phyloP scores from a whole-genome alignment of 2,888 invertebrate genomes.

The Brachycybe producta region DNA sequence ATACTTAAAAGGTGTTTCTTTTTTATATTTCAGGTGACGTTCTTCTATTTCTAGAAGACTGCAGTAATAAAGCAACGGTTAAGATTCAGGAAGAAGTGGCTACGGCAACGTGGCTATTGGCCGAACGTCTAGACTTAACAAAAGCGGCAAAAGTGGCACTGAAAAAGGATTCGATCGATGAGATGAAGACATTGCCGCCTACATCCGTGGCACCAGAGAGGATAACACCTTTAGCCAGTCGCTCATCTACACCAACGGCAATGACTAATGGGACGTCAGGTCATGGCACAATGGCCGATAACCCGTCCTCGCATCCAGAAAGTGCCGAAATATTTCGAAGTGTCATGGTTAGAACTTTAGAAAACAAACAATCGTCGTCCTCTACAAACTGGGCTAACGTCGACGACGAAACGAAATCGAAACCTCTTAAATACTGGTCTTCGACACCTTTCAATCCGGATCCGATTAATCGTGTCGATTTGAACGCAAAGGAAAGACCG shows the following conservation, averaged over 20 bases:
- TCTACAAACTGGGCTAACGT: not conserved
- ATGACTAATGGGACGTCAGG: constrained; percentile 9
- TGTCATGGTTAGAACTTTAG: too few species aligned
- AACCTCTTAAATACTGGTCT: constrained; percentile 14
- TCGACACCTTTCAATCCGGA: constrained; percentile 11
- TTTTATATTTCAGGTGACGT: constrained; percentile 6
- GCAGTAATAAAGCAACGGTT: not conserved
- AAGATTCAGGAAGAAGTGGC: constrained; percentile 13
- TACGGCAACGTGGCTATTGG: constrained; percentile 7
- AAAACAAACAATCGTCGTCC: not conserved
- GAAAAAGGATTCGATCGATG: not conserved
- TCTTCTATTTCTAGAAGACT: constrained; percentile 5
- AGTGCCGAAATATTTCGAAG: not conserved
- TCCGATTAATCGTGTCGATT: not conserved
- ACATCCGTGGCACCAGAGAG: not conserved
- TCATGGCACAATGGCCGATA: constrained; percentile 13
- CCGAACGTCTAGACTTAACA: constrained; percentile 10
- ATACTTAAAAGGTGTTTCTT: not conserved
- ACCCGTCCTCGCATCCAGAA: constrained; percentile 2
- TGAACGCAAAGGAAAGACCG: not conserved
- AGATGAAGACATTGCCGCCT: not conserved
- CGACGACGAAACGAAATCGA: not conserved
- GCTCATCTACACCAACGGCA: constrained; percentile 1
- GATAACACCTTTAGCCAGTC: constrained; percentile 4
- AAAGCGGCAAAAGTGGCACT: not conserved